phyloP scores from a whole-genome alignment of 1,140 invertebrate genomes.

The Drosophila oshimai region DNA sequence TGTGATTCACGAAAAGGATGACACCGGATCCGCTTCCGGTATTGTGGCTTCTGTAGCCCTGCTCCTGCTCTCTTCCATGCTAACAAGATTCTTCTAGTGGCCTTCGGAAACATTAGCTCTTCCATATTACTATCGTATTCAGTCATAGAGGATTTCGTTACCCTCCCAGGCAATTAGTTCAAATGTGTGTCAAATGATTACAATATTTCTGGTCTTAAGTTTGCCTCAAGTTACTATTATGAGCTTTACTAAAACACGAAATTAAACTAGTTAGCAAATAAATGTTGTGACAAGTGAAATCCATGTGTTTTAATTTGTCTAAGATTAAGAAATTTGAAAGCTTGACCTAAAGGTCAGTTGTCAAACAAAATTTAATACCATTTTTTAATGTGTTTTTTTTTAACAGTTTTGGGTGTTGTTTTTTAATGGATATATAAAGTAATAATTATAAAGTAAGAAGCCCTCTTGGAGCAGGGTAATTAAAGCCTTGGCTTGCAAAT shows the following conservation, averaged over 20 bases:
- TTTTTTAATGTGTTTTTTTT: too few relatives aligned
- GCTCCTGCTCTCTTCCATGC: conserved; percentile 31
- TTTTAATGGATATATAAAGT: too few relatives aligned
- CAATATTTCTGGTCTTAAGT: not conserved
- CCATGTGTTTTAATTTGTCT: not conserved
- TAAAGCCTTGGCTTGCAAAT: too few relatives aligned
- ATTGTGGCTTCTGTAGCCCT: conserved; percentile 39
- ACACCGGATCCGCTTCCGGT: conserved; percentile 4
- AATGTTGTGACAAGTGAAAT: conserved; percentile 17
- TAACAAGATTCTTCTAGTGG: conserved; percentile 28
- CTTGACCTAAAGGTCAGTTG: too few relatives aligned
- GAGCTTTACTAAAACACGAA: not conserved
- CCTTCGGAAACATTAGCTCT: not conserved
- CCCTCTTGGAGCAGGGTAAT: too few relatives aligned
- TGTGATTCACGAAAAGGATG: conserved; percentile 29
- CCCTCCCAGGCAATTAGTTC: not conserved
- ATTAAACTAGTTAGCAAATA: conserved; percentile 27
- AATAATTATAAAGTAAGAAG: too few relatives aligned
- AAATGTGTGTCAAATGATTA: too few relatives aligned
- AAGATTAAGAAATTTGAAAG: too few relatives aligned
- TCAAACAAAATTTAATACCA: too few relatives aligned
- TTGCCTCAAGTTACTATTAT: not conserved
- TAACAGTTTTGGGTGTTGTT: too few relatives aligned
- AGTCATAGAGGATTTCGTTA: not conserved
- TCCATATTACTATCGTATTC: not conserved